These are phyloP conservation scores for Scaptomyza pallida DNA, from an alignment of 1,140 invertebrate species.

Conservation along the genomic window DNA sequence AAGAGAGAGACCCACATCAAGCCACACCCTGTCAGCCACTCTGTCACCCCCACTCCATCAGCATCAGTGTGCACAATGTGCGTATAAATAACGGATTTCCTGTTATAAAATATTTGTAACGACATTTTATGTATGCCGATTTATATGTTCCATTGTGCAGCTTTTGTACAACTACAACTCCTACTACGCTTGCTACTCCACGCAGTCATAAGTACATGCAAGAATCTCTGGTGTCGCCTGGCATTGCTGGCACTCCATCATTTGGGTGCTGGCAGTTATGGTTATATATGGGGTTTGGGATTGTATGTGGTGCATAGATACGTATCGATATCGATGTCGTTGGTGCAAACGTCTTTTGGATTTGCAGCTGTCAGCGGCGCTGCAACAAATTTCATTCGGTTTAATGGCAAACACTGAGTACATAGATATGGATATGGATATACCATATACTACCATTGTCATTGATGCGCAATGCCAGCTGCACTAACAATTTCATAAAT, in stretches of 20 bases:
- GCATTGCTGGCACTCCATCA: conserved; percentile 60
- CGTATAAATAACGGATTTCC: conserved; percentile 82
- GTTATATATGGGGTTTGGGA: conserved; percentile 24
- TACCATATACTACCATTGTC: conserved; percentile 9
- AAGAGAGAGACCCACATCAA: conserved; percentile 39
- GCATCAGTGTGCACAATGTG: conserved; percentile 60
- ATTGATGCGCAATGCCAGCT: conserved; percentile 29
- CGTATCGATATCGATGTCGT: conserved; percentile 48
- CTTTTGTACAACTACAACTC: background rate
- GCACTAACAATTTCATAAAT: conserved; percentile 59
- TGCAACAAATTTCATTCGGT: conserved; percentile 60
- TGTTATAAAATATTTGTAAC: conserved; percentile 81
- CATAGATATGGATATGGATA: too few species aligned
- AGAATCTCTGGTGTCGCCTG: conserved; percentile 23
- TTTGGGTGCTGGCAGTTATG: conserved; percentile 58
- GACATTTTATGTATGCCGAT: conserved; percentile 74
- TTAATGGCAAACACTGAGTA: conserved; percentile 40
- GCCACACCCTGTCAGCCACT: background rate
- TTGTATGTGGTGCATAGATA: conserved; percentile 11
- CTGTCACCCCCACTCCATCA: conserved; percentile 7
- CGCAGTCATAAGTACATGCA: conserved; percentile 27
- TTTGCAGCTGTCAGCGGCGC: conserved; percentile 71
- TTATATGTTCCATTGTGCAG: conserved; percentile 58
- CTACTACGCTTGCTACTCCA: background rate
- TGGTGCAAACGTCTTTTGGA: conserved; percentile 62